Conservation (phyloP, 2,113 vertebrate genomes). For the Seriola quinqueradiata region DNA sequence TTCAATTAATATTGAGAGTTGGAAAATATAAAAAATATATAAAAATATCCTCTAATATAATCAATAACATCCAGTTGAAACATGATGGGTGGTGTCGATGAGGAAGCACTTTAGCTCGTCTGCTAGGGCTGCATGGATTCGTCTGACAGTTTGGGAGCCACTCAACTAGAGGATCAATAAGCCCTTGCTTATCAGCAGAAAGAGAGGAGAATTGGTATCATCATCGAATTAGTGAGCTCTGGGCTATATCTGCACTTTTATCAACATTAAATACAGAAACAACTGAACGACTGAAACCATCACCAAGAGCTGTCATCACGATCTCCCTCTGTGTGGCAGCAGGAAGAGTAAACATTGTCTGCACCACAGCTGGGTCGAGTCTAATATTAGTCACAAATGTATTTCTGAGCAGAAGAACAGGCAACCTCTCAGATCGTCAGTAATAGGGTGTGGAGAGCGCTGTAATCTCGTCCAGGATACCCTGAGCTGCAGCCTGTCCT, state of each 20-base stretch:
- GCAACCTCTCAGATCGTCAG: slow-evolving; percentile 27
- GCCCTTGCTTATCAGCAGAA: slow-evolving; percentile 1
- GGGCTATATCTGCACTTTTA: neutral
- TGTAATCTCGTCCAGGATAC: slow-evolving; percentile 53
- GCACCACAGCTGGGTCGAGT: slow-evolving; percentile 8
- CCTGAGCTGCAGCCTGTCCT: slow-evolving; percentile 46
- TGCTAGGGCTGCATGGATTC: neutral
- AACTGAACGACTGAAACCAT: neutral
- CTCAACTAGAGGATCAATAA: slow-evolving; percentile 32
- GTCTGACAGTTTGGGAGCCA: neutral
- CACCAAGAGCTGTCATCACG: neutral
- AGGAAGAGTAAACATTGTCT: slow-evolving; percentile 2
- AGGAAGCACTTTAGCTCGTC: slow-evolving; percentile 19
- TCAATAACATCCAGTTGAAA: neutral
- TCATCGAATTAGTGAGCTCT: neutral
- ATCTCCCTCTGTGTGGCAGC: neutral
- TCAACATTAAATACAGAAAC: neutral
- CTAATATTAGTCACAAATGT: slow-evolving; percentile 18
- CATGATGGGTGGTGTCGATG: neutral
- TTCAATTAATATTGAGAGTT: neutral
- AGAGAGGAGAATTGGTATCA: slow-evolving; percentile 1
- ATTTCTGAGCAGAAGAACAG: slow-evolving; percentile 20
- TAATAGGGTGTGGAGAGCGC: slow-evolving; percentile 36
- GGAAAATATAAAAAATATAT: neutral
- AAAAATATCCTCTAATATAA: neutral